A percentile compares a stretch with the other conserved stretches of the same genome.
These are phyloP conservation scores for Conchocele bisecta DNA, from an alignment of 2,888 invertebrate species.

Conservation along the genomic window DNA sequence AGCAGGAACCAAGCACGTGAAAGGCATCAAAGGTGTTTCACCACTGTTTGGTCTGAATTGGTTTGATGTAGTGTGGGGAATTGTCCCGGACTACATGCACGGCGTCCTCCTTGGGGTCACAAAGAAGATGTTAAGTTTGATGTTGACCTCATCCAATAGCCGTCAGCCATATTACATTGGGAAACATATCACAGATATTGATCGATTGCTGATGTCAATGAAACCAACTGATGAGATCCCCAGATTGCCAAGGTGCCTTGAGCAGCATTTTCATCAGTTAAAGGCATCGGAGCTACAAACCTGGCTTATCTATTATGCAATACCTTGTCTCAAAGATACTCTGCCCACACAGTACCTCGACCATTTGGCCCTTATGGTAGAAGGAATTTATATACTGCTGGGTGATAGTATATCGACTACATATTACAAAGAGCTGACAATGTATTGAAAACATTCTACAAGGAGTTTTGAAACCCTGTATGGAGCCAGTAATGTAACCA, in stretches of 20 bases:
- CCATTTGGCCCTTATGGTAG: background rate
- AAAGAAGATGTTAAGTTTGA: background rate
- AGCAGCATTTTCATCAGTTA: background rate
- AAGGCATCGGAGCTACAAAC: conserved; percentile 15
- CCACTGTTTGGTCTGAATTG: background rate
- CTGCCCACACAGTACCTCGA: background rate
- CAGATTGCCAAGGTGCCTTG: conserved; percentile 3
- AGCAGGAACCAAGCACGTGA: background rate
- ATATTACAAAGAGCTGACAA: no score
- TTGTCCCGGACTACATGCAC: conserved; percentile 25
- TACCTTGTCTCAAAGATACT: background rate
- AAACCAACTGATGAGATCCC: conserved; percentile 1
- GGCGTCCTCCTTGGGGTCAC: no score
- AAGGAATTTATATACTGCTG: conserved; percentile 6
- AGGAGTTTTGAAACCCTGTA: no score
- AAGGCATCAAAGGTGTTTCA: conserved; percentile 30
- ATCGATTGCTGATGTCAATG: background rate
- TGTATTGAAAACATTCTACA: no score
- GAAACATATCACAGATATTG: background rate
- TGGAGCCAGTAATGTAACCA: no score
- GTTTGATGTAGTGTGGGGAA: background rate
- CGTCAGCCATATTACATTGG: background rate
- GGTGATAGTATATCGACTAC: conserved; percentile 2
- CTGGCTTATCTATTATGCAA: conserved; percentile 3
- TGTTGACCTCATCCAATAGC: background rate